phyloP scores from a whole-genome alignment of 2,888 invertebrate genomes.

The Trisateles emortualis region DNA sequence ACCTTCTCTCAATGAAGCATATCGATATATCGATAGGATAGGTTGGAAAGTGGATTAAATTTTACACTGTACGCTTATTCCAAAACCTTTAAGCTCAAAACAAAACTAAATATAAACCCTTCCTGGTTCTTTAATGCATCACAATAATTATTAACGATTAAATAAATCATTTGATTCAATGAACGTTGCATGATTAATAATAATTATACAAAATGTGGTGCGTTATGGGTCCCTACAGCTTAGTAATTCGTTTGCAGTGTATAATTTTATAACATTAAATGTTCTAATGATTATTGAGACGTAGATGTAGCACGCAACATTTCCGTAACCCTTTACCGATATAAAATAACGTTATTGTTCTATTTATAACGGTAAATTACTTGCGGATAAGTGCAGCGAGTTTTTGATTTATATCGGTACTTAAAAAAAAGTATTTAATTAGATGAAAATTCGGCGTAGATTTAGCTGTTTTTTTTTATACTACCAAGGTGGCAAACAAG shows the following conservation, averaged over 20 bases:
- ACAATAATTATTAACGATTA: constrained; percentile 1
- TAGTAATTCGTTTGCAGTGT: constrained; percentile 13
- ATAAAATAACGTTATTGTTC: constrained; percentile 7
- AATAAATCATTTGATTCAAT: constrained; percentile 13
- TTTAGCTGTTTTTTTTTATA: no score
- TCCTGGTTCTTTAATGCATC: background rate
- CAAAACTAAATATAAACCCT: background rate
- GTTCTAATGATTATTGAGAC: constrained; percentile 18
- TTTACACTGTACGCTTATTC: no score
- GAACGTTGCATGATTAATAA: constrained; percentile 12
- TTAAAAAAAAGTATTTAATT: background rate
- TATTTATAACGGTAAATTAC: constrained; percentile 5
- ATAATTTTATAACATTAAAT: constrained; percentile 23
- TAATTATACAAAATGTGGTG: constrained; percentile 19
- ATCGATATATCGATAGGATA: no score
- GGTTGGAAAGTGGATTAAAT: no score
- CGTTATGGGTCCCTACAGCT: constrained; percentile 9
- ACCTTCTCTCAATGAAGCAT: no score
- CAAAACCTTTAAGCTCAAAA: background rate
- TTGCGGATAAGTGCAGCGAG: background rate
- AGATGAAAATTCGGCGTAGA: background rate
- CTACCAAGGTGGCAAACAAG: no score
- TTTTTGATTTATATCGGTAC: no score
- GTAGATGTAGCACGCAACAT: constrained; percentile 13
- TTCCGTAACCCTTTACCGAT: constrained; percentile 14